Conservation (phyloP, 2,797 vertebrate species). For the Cyclura pinguis region DNA sequence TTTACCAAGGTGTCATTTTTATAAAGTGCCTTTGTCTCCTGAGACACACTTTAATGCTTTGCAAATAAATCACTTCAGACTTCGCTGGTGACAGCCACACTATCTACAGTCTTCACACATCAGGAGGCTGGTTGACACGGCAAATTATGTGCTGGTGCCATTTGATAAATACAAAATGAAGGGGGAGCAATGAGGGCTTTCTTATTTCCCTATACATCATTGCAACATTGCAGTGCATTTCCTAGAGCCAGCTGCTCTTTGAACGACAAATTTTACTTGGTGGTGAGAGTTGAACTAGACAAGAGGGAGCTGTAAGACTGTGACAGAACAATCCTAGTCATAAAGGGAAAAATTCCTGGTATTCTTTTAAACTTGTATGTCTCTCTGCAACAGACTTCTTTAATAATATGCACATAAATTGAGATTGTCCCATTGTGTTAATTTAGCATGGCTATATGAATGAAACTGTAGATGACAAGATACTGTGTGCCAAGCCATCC, state of each 20-base stretch:
- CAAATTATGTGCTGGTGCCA: conserved; percentile 47
- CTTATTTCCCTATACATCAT: conserved; percentile 34
- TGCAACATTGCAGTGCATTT: conserved; percentile 25
- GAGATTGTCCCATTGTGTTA: neutral
- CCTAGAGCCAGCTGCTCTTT: conserved; percentile 42
- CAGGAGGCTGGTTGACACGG: conserved; percentile 47
- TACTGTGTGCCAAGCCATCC: too few relatives aligned
- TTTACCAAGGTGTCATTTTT: conserved; percentile 61
- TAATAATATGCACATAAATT: neutral
- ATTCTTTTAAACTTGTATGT: neutral
- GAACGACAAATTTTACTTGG: conserved; percentile 22
- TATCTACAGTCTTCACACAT: conserved; percentile 61
- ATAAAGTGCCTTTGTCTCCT: conserved; percentile 66
- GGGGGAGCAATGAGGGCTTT: neutral
- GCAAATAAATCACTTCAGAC: conserved; percentile 63
- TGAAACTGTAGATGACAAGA: too few relatives aligned
- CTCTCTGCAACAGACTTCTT: neutral
- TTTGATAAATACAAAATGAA: conserved; percentile 44
- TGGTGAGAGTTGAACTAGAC: neutral
- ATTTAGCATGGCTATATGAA: too few relatives aligned
- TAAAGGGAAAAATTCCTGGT: conserved; percentile 5
- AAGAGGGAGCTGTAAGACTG: neutral
- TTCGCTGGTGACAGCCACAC: conserved; percentile 60
- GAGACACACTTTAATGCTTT: conserved; percentile 52
- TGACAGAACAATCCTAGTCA: conserved; percentile 23